Evolutionary conservation across 2,113 vertebrate genomes (phyloP).

Genomic region (Callopanchax toddi): DNA sequence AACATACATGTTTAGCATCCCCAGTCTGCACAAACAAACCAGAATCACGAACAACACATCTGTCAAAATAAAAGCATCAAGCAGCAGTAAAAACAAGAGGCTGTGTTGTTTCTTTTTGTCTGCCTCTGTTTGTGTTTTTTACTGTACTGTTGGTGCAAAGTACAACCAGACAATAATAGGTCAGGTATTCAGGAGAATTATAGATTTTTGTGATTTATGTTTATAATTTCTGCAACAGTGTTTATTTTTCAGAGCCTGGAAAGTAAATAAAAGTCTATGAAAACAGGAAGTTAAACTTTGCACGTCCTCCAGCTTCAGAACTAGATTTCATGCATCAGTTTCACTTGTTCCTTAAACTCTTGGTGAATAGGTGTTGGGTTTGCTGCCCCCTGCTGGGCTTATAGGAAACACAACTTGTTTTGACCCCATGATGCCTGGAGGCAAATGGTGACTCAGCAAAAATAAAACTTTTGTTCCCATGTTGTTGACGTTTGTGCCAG

Average conservation of each 20-base stretch:
- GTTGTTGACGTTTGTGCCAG: background rate
- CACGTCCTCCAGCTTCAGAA: background rate
- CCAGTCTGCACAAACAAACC: background rate
- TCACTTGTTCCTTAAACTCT: too few relatives aligned
- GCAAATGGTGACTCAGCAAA: conserved; percentile 56
- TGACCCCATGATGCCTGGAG: conserved; percentile 5
- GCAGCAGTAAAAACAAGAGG: background rate
- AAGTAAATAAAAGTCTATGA: too few relatives aligned
- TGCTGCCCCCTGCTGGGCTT: conserved; percentile 64
- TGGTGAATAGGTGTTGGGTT: conserved; percentile 1
- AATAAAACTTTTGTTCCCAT: background rate
- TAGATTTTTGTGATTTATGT: background rate
- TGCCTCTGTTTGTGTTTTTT: background rate
- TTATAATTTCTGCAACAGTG: background rate
- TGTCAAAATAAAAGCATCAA: background rate
- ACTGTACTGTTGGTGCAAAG: background rate
- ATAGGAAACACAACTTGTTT: background rate
- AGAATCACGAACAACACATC: background rate
- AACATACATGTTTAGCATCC: background rate
- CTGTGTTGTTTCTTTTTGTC: background rate
- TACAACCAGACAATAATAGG: background rate
- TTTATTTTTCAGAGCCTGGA: background rate
- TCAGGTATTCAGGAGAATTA: background rate
- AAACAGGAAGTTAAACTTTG: too few relatives aligned
- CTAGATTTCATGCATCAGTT: too few relatives aligned